Percentiles rank a stretch among this genome's conserved stretches.
Conservation (phyloP, 2,888 invertebrate species). For the Saturnia pavonia region DNA sequence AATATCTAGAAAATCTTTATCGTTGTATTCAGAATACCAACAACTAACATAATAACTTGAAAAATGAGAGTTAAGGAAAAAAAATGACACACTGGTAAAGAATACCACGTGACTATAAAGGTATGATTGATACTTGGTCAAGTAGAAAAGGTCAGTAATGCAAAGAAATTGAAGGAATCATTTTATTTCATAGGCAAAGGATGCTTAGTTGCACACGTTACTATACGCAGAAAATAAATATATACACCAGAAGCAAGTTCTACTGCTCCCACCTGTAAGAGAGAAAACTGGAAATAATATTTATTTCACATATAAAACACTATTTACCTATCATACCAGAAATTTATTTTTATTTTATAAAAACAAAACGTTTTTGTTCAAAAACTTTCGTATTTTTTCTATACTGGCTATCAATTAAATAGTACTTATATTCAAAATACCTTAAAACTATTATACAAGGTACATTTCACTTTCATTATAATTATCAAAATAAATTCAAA, state of each 20-base stretch:
- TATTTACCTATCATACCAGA: constrained; percentile 46
- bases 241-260: constrained; percentile 66
- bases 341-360: constrained; percentile 33
- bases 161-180: background rate
- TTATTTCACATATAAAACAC: constrained; percentile 48
- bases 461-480: too few relatives aligned
- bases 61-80: background rate
- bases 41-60: background rate
- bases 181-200: constrained; percentile 3
- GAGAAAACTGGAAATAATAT: constrained; percentile 64
- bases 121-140: background rate
- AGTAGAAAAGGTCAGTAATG: constrained; percentile 1
- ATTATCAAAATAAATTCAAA: too few relatives aligned
- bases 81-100: background rate
- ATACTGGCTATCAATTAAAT: background rate
- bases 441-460: too few relatives aligned
- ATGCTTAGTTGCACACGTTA: constrained; percentile 42
- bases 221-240: constrained; percentile 67
- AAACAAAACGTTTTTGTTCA: constrained; percentile 20
- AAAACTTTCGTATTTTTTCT: constrained; percentile 17
- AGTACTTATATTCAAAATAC: background rate
- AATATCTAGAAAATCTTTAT: background rate
- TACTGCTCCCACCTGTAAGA: constrained; percentile 66
- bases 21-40: background rate
- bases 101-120: background rate